phyloP scores from a whole-genome alignment of 2,797 vertebrate genomes.

The Leptoclinus maculatus region DNA sequence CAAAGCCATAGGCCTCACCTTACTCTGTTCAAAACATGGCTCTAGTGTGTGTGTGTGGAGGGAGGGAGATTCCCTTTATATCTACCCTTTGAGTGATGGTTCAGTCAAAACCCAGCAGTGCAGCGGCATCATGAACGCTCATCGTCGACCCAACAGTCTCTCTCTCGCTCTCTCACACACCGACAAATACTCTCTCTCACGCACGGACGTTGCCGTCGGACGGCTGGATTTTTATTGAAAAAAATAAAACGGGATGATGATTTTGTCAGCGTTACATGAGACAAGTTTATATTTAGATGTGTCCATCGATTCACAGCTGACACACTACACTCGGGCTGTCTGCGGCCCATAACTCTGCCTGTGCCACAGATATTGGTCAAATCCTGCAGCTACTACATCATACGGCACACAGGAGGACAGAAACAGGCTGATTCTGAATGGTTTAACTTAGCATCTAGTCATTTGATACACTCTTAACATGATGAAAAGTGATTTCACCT shows the following conservation, averaged over 20 bases:
- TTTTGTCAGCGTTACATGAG: slow-evolving; percentile 80
- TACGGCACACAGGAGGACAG: slow-evolving; percentile 21
- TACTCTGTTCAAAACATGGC: slow-evolving; percentile 35
- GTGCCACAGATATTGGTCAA: slow-evolving; percentile 66
- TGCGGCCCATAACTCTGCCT: slow-evolving; percentile 77
- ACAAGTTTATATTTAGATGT: slow-evolving; percentile 85
- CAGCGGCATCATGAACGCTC: slow-evolving; percentile 48
- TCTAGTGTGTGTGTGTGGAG: slow-evolving; percentile 6
- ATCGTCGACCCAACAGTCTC: slow-evolving; percentile 16
- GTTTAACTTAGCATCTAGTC: slow-evolving; percentile 31
- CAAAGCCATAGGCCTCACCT: slow-evolving; percentile 42
- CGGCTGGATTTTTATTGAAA: slow-evolving; percentile 68
- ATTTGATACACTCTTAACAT: slow-evolving; percentile 4
- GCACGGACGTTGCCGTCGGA: neutral
- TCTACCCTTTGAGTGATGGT: slow-evolving; percentile 59
- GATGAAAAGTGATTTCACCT: neutral
- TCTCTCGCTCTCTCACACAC: neutral
- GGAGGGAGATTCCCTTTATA: slow-evolving; percentile 60
- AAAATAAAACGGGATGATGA: slow-evolving; percentile 59
- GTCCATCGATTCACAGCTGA: slow-evolving; percentile 83
- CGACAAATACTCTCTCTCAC: neutral
- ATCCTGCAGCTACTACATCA: slow-evolving; percentile 71
- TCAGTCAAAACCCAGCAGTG: slow-evolving; percentile 63
- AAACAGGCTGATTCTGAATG: slow-evolving; percentile 36
- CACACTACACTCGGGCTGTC: slow-evolving; percentile 80